Evolutionary conservation across 53 echinoderm and acorn worm species (phyloP), one percentile per base, ranked within the genome.

Genomic region (Antedon mediterranea): DNA sequence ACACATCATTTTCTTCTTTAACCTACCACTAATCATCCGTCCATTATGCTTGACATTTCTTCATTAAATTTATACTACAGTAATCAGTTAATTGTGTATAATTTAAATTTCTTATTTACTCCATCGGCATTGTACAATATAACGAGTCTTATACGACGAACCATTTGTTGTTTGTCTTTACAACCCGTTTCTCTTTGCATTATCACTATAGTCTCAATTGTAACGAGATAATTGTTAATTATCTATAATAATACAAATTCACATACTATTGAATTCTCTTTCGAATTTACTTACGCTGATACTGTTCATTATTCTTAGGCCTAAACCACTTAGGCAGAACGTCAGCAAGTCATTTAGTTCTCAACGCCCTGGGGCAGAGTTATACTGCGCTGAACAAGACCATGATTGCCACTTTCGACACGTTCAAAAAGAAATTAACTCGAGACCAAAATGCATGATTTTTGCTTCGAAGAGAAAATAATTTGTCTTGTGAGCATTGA

Each of bases 401-500:
- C 23, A 57, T 57, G 57, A 57, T 57, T 57, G 57, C 57, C 57
- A 57, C 57, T 57, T 57, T 57, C 57, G 23, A 57, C 57, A 57
- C 57, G 23, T 57, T 57, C 57, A 57, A 57, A 57, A 57, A 57
- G 57, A 57, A 57, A 57, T 57, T 57, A 57, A 57, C 57, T 57
- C 57, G 57, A 57, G 23, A 18, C 23, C 57, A 57, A 23, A 57
- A 57, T 57, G 57, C 57, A 57, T 57, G 57, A 57, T 57, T 57
- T 57, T 57, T 57, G 57, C 57, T 57, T 57, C 57, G 57, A 57
- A 57, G 57, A 57, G 57, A 57, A 57, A 57, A 57, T 57, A 57
- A 57, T 57, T 57, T 57, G 57, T 57, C 57, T 57, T 57, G 57
- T 2, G 57, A 13, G 9, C 57, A 57, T 1, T 57, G 9, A 26